Base-by-base conservation (phyloP, 2,113 vertebrate species). In the Gadus macrocephalus region DNA sequence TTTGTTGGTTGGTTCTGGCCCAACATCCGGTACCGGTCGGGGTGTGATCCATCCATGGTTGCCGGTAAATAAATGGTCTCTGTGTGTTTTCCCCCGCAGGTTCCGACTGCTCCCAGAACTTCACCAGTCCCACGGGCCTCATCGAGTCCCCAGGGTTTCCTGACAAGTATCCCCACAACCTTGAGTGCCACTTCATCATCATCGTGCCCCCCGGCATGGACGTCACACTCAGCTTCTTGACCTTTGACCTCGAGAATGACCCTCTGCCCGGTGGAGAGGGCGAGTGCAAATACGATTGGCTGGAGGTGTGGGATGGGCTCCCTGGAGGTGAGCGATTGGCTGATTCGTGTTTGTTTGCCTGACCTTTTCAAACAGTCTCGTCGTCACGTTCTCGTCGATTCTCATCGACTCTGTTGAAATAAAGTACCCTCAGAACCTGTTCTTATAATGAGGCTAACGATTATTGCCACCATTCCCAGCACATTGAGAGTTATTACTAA, bases 241-340 rank as follows among this genome's bases (percentile, higher is more conserved):
- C 94, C 82, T 99, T 99, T 1, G 96, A 98, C 92, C 93, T 99
- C 3, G 97, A 99, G 89, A 95, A 98, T 0, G 97, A 98, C 86
- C 97, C 96, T 6, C 85, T 99, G 82, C 95, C 95, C 59, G 90
- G 94, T 0, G 93, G 93, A 1, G 96, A 98, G 63, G 94, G 94
- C 20, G 97, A 98, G 83, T 99, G 97, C 94, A 98, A 98, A 77
- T 99, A 98, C 0, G 97, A 99, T 78, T 98, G 96, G 96, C 91
- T 99, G 81, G 96, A 98, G 81, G 95, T 99, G 85, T 99, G 97
- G 96, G 97, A 99, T 0, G 97, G 97, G 31, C 93, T 99, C 72
- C 97, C 97, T 0, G 93, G 95, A 80, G 97, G 97, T 99, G 89
- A 93, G 93, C 8, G 4, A 14, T 53, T 19, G 27, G 55, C n/a